Percentiles rank a stretch among this genome's conserved stretches.
Conservation (phyloP, 2,888 invertebrate species). For the Eurois occulta region DNA sequence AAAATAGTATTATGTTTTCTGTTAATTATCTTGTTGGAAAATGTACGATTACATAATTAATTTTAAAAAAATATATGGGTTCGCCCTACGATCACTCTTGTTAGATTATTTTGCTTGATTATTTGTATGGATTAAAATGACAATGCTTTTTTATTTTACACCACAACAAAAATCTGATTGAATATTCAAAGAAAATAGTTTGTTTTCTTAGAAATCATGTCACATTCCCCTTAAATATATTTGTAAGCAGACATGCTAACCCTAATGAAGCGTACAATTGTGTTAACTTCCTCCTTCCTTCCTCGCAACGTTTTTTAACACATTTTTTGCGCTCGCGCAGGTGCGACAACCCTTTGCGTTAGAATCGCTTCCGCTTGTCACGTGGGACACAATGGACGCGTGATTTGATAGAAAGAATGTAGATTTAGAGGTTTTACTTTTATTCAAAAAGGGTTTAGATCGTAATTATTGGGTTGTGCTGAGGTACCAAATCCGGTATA, state of each 20-base stretch:
- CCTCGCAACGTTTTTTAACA: conserved; percentile 69
- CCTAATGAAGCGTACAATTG: conserved; percentile 45
- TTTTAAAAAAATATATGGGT: too few species aligned
- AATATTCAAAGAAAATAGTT: too few species aligned
- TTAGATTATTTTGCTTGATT: not conserved
- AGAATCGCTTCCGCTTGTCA: conserved; percentile 80
- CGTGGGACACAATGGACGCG: conserved; percentile 72
- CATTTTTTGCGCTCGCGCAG: conserved; percentile 77
- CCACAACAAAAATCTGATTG: not conserved
- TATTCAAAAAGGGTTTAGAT: conserved; percentile 24
- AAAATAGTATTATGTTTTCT: conserved; percentile 1
- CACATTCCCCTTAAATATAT: conserved; percentile 42
- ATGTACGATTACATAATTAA: too few species aligned
- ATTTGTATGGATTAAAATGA: not conserved
- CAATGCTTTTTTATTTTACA: not conserved
- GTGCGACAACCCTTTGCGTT: conserved; percentile 84
- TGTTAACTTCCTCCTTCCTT: conserved; percentile 75
- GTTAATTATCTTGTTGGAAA: conserved; percentile 20
- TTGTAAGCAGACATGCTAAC: conserved; percentile 37
- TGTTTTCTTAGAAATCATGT: conserved; percentile 10
- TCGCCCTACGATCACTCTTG: not conserved
- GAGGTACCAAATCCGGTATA: conserved; percentile 33
- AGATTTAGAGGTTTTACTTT: conserved; percentile 61
- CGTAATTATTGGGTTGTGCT: conserved; percentile 57
- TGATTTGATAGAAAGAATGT: conserved; percentile 75